Evolutionary conservation across 2,113 vertebrate genomes (phyloP), one percentile per base, ranked within the genome.

Genomic region (Tor tambroides): DNA sequence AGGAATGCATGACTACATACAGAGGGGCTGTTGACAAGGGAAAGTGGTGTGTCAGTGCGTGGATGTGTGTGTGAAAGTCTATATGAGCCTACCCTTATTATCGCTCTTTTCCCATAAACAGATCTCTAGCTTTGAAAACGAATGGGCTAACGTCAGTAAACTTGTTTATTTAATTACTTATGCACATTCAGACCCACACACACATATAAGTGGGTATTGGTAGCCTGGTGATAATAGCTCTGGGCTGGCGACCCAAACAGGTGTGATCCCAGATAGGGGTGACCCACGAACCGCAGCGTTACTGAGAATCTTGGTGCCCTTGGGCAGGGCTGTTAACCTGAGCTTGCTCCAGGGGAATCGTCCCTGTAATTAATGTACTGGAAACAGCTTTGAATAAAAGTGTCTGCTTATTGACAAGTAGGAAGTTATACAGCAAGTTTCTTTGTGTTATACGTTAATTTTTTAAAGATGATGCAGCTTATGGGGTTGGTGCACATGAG

Each of bases 1-100:
- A 90, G 71, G 85, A 86, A 87, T 88, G 81, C 69, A 61, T 69
- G 77, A 67, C 46, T 38, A 32, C 78, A 65, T 56, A 54, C 71
- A 82, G 81, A 43, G 6, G 5, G 72, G 43, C 71, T 32, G 86
- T 83, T 74, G 67, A 80, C 49, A 43, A 71, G 51, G 30, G n/a
- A 80, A 46, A 75, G 41, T 54, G 63, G 72, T 69, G 43, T 84
- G 82, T 77, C 71, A 46, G 78, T 67, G 81, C 35, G 19, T 76
- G n/a, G n/a, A n/a, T n/a, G n/a, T n/a, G n/a, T 83, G 35, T 77
- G 80, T 67, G n/a, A 67, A 67, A 67, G 80, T 69, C 80, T 83
- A 83, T 32, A 71, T 38, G 26, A 69, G 43, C 6, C 63, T 49
- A 51, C 81, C 81, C 63, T 32, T 69, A 83, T 83, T 54, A 83